Percentiles rank a stretch among this genome's conserved stretches.
These are phyloP conservation scores for Mythimna vitellina DNA, from an alignment of 2,888 invertebrate genomes.

Conservation along the genomic window DNA sequence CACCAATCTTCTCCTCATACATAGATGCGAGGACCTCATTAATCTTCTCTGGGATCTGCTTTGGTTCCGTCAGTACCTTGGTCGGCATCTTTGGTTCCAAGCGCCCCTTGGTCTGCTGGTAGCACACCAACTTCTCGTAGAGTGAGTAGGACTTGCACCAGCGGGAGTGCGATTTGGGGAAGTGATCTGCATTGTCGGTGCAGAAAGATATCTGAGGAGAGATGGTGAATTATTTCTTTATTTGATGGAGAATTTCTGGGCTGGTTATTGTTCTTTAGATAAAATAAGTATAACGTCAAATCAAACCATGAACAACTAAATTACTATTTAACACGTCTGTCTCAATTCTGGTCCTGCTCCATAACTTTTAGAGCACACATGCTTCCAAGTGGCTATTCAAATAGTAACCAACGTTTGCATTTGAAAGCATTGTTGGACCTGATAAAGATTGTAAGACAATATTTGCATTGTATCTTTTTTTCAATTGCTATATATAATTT, in stretches of 20 bases:
- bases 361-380: too few relatives aligned
- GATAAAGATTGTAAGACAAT: too few relatives aligned
- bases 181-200: conserved; percentile 86
- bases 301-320: too few relatives aligned
- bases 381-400: too few relatives aligned
- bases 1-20: conserved; percentile 86
- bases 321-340: too few relatives aligned
- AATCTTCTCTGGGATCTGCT: conserved; percentile 83
- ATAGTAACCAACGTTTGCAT: too few relatives aligned
- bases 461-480: too few relatives aligned
- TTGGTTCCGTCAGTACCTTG: conserved; percentile 76
- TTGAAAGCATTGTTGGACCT: too few relatives aligned
- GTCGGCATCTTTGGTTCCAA: conserved; percentile 91
- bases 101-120: conserved; percentile 91
- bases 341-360: too few relatives aligned
- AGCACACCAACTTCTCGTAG: conserved; percentile 90
- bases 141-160: conserved; percentile 92
- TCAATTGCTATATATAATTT: too few relatives aligned
- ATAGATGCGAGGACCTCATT: conserved; percentile 86
- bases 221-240: not conserved
- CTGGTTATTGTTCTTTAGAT: too few relatives aligned
- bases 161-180: conserved; percentile 86
- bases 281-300: too few relatives aligned
- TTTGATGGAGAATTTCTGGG: not conserved
- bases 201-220: conserved; percentile 88